phyloP scores from a whole-genome alignment of 53 echinoderm and acorn worm species.

The Apostichopus leukothele region DNA sequence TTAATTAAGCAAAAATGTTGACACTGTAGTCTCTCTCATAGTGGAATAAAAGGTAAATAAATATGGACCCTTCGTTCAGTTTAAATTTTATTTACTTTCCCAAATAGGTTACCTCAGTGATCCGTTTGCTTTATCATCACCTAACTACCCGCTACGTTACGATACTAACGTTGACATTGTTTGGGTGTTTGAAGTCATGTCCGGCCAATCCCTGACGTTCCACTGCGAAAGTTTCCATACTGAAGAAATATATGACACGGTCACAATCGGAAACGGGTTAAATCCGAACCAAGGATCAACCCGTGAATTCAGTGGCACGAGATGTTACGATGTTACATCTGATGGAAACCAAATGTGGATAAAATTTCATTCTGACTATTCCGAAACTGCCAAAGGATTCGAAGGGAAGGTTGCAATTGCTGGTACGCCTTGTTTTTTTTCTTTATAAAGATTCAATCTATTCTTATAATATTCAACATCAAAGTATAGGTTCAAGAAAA shows the following conservation, averaged over 20 bases:
- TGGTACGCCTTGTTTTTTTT: no score
- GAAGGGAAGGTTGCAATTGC: not conserved
- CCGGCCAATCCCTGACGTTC: not conserved
- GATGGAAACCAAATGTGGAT: not conserved
- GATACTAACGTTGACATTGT: not conserved
- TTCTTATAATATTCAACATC: no score
- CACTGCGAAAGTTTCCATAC: not conserved
- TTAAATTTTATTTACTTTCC: no score
- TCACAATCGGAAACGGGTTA: not conserved
- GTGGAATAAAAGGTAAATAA: no score
- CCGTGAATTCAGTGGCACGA: not conserved
- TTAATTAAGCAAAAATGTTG: no score
- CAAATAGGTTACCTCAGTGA: not conserved
- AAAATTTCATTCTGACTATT: not conserved
- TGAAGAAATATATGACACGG: not conserved
- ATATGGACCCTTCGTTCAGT: no score
- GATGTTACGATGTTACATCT: not conserved
- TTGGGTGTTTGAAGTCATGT: not conserved
- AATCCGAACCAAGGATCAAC: not conserved
- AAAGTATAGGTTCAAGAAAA: no score
- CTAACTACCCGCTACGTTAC: not conserved
- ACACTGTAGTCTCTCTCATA: no score
- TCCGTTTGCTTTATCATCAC: not conserved
- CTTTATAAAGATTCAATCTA: no score
- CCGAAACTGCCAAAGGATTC: not conserved